A percentile compares a stretch with the other conserved stretches of the same genome.
phyloP scores from a whole-genome alignment of 2,113 vertebrate genomes.

The Todiramphus chloris region DNA sequence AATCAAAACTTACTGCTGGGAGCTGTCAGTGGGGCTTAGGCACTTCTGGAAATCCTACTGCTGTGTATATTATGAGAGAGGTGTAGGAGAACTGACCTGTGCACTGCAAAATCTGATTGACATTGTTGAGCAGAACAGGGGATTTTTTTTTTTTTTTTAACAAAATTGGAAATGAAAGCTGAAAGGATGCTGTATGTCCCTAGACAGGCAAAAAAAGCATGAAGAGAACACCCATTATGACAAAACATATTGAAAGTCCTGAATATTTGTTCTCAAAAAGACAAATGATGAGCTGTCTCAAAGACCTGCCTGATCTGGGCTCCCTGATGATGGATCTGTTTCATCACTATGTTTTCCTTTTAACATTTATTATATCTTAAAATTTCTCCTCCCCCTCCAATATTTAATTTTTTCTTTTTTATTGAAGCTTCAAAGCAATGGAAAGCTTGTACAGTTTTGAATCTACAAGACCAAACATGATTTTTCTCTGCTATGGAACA shows the following conservation, averaged over 20 bases:
- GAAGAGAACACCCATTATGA: neutral
- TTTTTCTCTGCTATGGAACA: neutral
- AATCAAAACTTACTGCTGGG: neutral
- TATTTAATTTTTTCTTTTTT: neutral
- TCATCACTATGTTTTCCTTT: slow-evolving; percentile 1
- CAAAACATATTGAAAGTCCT: neutral
- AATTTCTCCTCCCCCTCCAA: no score
- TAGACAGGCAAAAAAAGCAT: neutral
- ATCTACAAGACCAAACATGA: neutral
- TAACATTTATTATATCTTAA: neutral
- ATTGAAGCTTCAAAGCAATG: neutral
- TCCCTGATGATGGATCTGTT: neutral
- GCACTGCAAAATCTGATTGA: neutral
- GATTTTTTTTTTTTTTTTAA: neutral
- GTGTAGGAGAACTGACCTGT: neutral
- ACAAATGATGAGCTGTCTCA: neutral
- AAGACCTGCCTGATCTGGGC: neutral
- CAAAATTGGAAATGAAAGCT: slow-evolving; percentile 31
- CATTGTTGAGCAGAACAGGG: neutral
- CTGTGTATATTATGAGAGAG: neutral
- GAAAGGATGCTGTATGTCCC: neutral
- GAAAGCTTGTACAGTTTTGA: neutral
- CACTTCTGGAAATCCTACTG: neutral
- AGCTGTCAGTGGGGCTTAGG: neutral
- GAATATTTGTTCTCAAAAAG: slow-evolving; percentile 21